Base-by-base conservation (phyloP, 1,140 invertebrate species). In the Solenopsis invicta region DNA sequence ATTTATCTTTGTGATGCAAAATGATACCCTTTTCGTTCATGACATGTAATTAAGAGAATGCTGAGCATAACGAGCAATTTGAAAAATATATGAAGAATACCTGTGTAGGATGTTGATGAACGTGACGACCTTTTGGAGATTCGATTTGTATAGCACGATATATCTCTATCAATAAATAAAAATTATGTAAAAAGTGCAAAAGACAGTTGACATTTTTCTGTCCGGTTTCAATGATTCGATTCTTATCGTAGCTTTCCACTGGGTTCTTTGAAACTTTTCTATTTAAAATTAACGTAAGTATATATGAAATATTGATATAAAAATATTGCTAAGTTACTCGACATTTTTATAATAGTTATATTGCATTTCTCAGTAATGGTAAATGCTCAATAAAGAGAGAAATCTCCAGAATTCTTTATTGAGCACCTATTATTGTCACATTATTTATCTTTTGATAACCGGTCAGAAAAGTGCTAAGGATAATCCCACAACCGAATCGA, bases 131-230 rank as follows among this genome's bases (percentile, higher is more conserved):
- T 67, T 41, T 81, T 18, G 34, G 4, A 45, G 12, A 81, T 80
- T 37, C 9, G 21, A 54, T 81, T 81, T 21, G 66, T 52, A 29
- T 48, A 71, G 37, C 2, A 56, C 21, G 34, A 81, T 71, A 41
- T 67, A 81, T 71, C 21, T 71, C 48, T 52, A 81, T 81, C 6
- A 29, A 81, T 81, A 71, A 18, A 54, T 54, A 54, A 71, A 56
- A 24, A 48, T 34, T 34, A 71, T 67, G n/a, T 29, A 13, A 29
- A 74, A 41, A 18, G 29, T 54, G 16, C 37, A n/a, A 24, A 29
- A 56, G 41, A 8, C 2, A 8, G 16, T 84, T n/a, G 61, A 62
- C 80, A 84, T 41, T 84, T 56, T 81, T 54, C 77, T 54, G 34
- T 29, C 21, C 54, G 24, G 24, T 56, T 69, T 69, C 5, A 12